Evolutionary conservation across 2,888 invertebrate species (phyloP).

Genomic region (Panzeria rudis): DNA sequence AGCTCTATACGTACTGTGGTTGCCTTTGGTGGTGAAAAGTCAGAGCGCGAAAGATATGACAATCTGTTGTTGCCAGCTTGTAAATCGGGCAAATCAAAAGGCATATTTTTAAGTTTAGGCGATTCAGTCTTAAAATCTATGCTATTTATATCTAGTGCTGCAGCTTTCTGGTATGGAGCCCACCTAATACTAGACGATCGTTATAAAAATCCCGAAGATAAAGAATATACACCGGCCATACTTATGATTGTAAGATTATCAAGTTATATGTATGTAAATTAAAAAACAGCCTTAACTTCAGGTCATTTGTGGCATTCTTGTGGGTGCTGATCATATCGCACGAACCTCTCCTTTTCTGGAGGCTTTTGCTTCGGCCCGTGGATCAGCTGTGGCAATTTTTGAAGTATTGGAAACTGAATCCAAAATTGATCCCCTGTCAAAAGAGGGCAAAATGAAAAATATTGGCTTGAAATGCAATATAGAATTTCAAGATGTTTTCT

Average conservation of each 20-base stretch:
- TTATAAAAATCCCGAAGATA: slow-evolving; percentile 83
- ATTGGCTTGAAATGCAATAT: slow-evolving; percentile 87
- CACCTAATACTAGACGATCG: slow-evolving; percentile 88
- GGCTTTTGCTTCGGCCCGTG: slow-evolving; percentile 88
- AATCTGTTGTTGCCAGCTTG: slow-evolving; percentile 86
- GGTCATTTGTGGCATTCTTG: slow-evolving; percentile 89
- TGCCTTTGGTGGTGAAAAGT: slow-evolving; percentile 91
- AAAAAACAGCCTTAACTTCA: slow-evolving; percentile 62
- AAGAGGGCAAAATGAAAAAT: slow-evolving; percentile 86
- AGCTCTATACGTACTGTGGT: slow-evolving; percentile 90
- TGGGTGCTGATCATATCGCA: slow-evolving; percentile 91
- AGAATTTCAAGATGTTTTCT: slow-evolving; percentile 88
- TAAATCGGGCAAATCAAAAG: slow-evolving; percentile 87
- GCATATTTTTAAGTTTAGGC: slow-evolving; percentile 88
- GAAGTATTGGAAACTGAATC: slow-evolving; percentile 90
- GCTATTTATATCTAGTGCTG: slow-evolving; percentile 89
- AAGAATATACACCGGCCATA: slow-evolving; percentile 89
- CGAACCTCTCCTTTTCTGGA: slow-evolving; percentile 91
- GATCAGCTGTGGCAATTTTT: slow-evolving; percentile 90
- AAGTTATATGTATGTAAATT: neutral
- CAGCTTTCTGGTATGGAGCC: slow-evolving; percentile 93
- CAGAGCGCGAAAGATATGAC: slow-evolving; percentile 87
- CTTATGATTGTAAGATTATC: slow-evolving; percentile 87
- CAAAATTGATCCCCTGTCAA: slow-evolving; percentile 88
- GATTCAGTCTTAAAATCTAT: slow-evolving; percentile 90